phyloP scores from a whole-genome alignment of 1,140 invertebrate species.

The Trissolcus basalis region DNA sequence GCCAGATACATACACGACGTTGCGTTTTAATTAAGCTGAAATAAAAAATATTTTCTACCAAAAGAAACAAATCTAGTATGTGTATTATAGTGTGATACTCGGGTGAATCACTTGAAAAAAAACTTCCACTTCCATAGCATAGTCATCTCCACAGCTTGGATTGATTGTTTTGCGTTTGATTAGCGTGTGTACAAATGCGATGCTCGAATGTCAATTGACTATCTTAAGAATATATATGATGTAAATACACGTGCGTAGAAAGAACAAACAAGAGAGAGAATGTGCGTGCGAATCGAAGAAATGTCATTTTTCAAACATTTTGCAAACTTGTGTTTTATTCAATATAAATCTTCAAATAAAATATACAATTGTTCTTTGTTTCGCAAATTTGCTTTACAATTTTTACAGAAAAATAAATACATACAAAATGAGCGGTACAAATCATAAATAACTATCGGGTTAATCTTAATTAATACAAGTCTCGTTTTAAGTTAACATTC shows the following conservation, averaged over 20 bases:
- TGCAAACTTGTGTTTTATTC: conserved; percentile 14
- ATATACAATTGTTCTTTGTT: conserved; percentile 20
- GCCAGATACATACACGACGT: conserved; percentile 89
- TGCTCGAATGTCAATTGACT: conserved; percentile 17
- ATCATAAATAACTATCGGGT: conserved; percentile 19
- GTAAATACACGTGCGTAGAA: conserved; percentile 1
- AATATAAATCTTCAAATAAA: conserved; percentile 22
- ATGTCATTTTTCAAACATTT: neutral
- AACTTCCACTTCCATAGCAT: conserved; percentile 6
- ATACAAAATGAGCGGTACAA: conserved; percentile 7
- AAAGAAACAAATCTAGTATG: conserved; percentile 2
- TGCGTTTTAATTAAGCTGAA: conserved; percentile 79
- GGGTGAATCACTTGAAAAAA: conserved; percentile 10
- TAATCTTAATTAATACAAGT: conserved; percentile 8
- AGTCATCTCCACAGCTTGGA: conserved; percentile 3
- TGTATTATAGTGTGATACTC: conserved; percentile 21
- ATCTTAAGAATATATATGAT: conserved; percentile 9
- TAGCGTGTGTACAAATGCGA: conserved; percentile 11
- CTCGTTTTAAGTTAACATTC: neutral
- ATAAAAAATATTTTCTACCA: conserved; percentile 46
- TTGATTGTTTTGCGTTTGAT: neutral
- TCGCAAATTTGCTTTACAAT: neutral
- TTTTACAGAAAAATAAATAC: neutral
- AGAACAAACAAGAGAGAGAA: neutral
- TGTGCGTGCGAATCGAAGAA: neutral